Conservation (phyloP, 2,113 vertebrate genomes). For the Perca schrenkii region DNA sequence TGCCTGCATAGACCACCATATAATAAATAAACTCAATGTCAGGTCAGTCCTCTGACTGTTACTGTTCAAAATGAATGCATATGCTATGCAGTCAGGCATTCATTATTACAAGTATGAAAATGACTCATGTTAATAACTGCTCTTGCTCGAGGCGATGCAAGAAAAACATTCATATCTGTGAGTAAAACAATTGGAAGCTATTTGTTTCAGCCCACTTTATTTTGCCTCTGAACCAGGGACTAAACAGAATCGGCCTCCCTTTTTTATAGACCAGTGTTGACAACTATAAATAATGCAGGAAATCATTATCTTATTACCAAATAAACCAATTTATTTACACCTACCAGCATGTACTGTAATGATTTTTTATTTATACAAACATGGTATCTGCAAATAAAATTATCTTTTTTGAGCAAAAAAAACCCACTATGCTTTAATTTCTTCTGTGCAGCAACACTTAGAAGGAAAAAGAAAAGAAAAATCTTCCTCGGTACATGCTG, state of each 20-base stretch:
- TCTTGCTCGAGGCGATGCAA: slow-evolving; percentile 59
- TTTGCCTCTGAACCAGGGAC: slow-evolving; percentile 48
- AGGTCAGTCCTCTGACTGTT: slow-evolving; percentile 17
- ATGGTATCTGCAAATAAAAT: slow-evolving; percentile 51
- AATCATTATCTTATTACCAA: slow-evolving; percentile 48
- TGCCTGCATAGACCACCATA: slow-evolving; percentile 3
- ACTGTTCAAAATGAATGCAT: slow-evolving; percentile 43
- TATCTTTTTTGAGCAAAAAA: slow-evolving; percentile 17
- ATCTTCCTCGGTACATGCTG: slow-evolving; percentile 25
- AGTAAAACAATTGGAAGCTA: slow-evolving; percentile 50
- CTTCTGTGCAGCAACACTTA: slow-evolving; percentile 7
- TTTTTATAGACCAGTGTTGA: slow-evolving; percentile 49
- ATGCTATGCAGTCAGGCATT: slow-evolving; percentile 31
- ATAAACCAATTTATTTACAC: slow-evolving; percentile 74
- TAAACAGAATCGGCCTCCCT: slow-evolving; percentile 10
- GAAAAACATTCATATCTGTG: slow-evolving; percentile 55
- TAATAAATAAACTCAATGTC: slow-evolving; percentile 7
- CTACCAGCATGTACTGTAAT: slow-evolving; percentile 59
- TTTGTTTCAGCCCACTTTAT: slow-evolving; percentile 62
- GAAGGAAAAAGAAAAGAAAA: not conserved
- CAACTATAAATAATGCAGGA: slow-evolving; percentile 69
- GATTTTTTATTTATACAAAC: slow-evolving; percentile 54
- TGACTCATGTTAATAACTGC: slow-evolving; percentile 63
- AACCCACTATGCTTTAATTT: slow-evolving; percentile 38
- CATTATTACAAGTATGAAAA: slow-evolving; percentile 66